These are phyloP conservation scores for Brenthis hecate DNA, from an alignment of 2,888 invertebrate species.

Conservation along the genomic window DNA sequence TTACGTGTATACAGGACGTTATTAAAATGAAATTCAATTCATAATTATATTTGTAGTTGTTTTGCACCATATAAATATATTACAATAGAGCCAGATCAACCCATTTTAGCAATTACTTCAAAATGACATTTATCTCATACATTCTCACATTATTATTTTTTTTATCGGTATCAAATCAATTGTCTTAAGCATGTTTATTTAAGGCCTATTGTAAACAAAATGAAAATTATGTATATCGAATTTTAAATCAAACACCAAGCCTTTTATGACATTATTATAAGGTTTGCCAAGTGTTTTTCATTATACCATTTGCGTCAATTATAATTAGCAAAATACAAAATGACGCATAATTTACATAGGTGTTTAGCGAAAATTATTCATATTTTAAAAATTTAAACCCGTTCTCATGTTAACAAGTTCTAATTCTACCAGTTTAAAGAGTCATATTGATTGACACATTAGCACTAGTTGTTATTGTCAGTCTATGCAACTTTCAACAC, in stretches of 20 bases:
- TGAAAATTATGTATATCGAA: not conserved
- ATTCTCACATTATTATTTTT: no score
- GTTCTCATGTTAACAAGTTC: not conserved
- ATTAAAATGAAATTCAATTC: not conserved
- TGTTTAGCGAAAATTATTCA: constrained; percentile 7
- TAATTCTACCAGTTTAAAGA: not conserved
- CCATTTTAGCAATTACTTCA: no score
- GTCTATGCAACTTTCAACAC: constrained; percentile 44
- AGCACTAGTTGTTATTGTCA: constrained; percentile 46
- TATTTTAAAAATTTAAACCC: constrained; percentile 3
- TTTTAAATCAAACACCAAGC: not conserved
- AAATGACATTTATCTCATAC: no score
- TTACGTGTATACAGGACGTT: constrained; percentile 54
- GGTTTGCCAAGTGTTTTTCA: constrained; percentile 10
- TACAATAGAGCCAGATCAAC: not conserved
- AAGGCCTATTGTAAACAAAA: not conserved
- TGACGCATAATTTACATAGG: constrained; percentile 10
- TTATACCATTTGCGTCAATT: constrained; percentile 30
- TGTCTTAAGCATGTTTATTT: no score
- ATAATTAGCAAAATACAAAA: not conserved
- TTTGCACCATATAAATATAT: not conserved
- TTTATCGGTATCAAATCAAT: no score
- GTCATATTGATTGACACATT: constrained; percentile 19
- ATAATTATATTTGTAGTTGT: not conserved
- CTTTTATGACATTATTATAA: not conserved